A percentile compares a stretch with the other conserved stretches of the same genome.
Conservation (phyloP, 30 jellyfish, hydroid and myxozoan genomes). For the Turritopsis dohrnii region DNA sequence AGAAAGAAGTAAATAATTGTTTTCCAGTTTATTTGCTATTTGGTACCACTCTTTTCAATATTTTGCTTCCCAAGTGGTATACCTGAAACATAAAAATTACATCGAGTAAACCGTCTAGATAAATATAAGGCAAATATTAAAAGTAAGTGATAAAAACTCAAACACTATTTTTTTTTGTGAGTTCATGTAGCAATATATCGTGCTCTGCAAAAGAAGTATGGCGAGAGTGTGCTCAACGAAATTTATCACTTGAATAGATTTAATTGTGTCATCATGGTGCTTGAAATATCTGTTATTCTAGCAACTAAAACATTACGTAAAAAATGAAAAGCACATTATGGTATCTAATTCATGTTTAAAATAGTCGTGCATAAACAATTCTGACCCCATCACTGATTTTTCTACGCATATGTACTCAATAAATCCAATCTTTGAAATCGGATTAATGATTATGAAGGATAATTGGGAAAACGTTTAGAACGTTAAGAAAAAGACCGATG, state of each 20-base stretch:
- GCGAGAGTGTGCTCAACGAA: too few species aligned
- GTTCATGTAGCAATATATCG: too few species aligned
- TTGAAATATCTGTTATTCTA: background rate
- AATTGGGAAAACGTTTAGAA: slow-evolving; percentile 1
- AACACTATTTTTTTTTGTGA: too few species aligned
- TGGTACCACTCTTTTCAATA: too few species aligned
- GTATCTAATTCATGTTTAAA: background rate
- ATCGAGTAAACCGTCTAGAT: too few species aligned
- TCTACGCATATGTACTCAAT: background rate
- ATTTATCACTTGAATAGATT: background rate
- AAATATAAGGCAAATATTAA: too few species aligned
- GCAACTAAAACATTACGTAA: background rate
- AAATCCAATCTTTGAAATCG: background rate
- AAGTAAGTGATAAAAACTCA: too few species aligned
- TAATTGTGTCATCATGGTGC: background rate
- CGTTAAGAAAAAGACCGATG: slow-evolving; percentile 1
- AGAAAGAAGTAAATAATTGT: too few species aligned
- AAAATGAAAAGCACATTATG: background rate
- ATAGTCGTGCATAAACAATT: background rate
- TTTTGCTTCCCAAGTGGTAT: too few species aligned
- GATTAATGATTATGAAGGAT: background rate
- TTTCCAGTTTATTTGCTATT: too few species aligned
- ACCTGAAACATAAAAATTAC: too few species aligned
- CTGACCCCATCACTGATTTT: background rate
- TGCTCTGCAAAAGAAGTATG: too few species aligned